Base-by-base conservation (phyloP, 2,888 invertebrate species). In the Steinernema hermaphroditum region DNA sequence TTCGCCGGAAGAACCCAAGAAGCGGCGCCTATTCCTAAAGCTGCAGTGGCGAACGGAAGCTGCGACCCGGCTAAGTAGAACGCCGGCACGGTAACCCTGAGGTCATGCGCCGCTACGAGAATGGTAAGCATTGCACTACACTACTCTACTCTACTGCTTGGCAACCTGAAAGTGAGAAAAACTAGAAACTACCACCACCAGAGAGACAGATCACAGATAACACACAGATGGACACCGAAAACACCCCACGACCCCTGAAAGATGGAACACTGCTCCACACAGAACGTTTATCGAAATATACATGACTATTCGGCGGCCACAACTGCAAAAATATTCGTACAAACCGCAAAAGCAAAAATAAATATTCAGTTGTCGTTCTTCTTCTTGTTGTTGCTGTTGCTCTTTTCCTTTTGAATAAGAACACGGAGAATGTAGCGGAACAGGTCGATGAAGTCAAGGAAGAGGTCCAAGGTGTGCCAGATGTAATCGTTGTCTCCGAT, bases 401-500 rank as follows among this genome's bases (percentile, higher is more conserved):
- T 73, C 68, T 79, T 76, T 27, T 54, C 74, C 57, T 77, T 78
- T 24, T 79, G 76, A 74, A 81, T 78, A 37, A 80, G 77, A 9
- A 82, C 9, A 57, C 78, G 81, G 41, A 80, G 71, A 34, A 80
- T 50, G 74, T 80, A 82, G 86, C 94, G 92, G 92, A 97, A 96
- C 87, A 97, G 91, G 84, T 93, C 92, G 88, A 96, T 91, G 87
- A 96, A 92, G 88, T 97, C 96, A 86, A 96, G 91, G 90, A 97
- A 96, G 78, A 97, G 90, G 87, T 95, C 94, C 80, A 69, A 70
- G 34, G 83, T 86, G 81, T 86, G 88, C 89, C 88, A 88, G 79
- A 97, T 92, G 87, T 93, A 96, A 89, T 97, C 96, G 87, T 92
- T 93, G 90, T 91, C 94, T 75, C 96, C 96, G 88, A 91, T 90